Evolutionary conservation across 2,113 vertebrate species (phyloP), one percentile per base, ranked within the genome.

Genomic region (Dasypus novemcinctus): DNA sequence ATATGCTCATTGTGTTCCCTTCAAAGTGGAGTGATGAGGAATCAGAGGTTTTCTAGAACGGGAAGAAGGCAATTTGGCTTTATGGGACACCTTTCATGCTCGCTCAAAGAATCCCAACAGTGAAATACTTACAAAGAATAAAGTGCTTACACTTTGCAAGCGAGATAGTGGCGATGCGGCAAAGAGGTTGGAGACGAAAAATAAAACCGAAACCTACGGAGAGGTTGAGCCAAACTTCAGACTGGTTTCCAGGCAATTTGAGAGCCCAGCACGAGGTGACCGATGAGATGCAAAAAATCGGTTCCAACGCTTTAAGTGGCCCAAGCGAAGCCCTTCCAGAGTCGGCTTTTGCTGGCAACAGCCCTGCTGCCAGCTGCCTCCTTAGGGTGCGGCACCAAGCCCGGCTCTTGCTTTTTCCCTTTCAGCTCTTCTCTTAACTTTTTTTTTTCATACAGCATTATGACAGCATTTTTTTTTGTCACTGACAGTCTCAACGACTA

Each of bases 11-110:
- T 57, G 91, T 90, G 72, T 0, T 13, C 13, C 66, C 94, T 91
- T 78, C 93, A 92, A 43, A 92, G 96, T 38, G 43, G 84, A 90
- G 59, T 36, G 18, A 0, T 33, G 95, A 95, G 98, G 96, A 92
- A 41, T 57, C 93, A 85, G 92, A 74, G 41, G 59, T 87, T 95
- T 94, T 0, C n/a, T n/a, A 43, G 27, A 82, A 91, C 20, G 76
- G 69, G 89, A 75, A 95, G 97, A 84, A 90, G 0, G 78, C 95
- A 71, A 69, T 90, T 81, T 31, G 54, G 17, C 88, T 95, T 94
- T 91, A 0, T 3, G 31, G 20, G 90, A 89, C 82, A 69, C 25
- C 80, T 93, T 54, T 59, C 68, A 10, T 5, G 38, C 95, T 49
- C 5, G 38, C 95, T 49, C 7, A 54, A 18, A 90, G 38, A 71